Evolutionary conservation across 2,113 vertebrate genomes (phyloP).

Genomic region (Podarcis cretensis): DNA sequence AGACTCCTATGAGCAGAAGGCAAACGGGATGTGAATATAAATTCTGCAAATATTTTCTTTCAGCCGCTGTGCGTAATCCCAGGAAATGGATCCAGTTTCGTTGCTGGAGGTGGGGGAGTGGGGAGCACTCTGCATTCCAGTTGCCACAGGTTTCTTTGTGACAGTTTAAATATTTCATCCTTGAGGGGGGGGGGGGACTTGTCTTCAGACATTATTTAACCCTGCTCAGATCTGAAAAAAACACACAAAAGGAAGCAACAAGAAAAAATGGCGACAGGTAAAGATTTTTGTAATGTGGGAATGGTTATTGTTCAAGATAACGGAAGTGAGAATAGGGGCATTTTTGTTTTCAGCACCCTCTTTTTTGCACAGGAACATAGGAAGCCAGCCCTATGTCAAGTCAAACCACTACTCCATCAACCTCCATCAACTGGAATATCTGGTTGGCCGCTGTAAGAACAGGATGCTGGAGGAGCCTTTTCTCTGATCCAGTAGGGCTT

Average conservation of each 20-base stretch:
- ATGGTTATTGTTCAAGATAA: no score
- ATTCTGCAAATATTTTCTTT: slow-evolving; percentile 75
- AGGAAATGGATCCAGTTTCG: slow-evolving; percentile 65
- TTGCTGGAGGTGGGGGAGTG: accelerated
- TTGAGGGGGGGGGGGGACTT: background rate
- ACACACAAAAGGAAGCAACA: background rate
- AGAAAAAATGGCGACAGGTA: background rate
- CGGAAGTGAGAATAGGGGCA: no score
- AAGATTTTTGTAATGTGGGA: background rate
- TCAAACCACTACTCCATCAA: no score
- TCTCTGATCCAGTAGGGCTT: no score
- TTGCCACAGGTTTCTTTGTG: accelerated
- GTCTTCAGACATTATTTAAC: background rate
- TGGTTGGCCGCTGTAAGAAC: no score
- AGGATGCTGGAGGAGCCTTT: no score
- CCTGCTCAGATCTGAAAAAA: background rate
- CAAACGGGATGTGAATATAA: slow-evolving; percentile 69
- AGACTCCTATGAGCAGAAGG: slow-evolving; percentile 54
- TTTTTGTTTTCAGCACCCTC: no score
- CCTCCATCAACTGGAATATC: no score
- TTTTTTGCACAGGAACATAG: no score
- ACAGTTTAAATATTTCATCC: slow-evolving; percentile 8
- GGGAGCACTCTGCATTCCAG: background rate
- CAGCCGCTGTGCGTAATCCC: slow-evolving; percentile 61
- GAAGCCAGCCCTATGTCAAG: no score